Evolutionary conservation across 2,113 vertebrate genomes (phyloP), one percentile per base, ranked within the genome.

Genomic region (Chrysochloris asiatica): DNA sequence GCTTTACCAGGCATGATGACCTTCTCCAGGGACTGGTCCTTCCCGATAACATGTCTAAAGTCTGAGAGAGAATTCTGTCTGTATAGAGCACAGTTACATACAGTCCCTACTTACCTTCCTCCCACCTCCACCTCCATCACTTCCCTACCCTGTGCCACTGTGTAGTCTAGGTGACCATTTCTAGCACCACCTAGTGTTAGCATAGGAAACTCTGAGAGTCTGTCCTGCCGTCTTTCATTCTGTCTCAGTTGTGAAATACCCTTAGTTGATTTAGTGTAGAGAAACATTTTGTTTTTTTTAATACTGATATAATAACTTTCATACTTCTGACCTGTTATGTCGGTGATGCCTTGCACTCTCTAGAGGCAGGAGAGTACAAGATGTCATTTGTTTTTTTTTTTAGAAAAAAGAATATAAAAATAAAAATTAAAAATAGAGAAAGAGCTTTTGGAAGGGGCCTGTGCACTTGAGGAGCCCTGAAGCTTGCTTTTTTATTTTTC

Each of bases 41-140:
- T n/a, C n/a, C n/a, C n/a, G n/a, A n/a, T n/a, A n/a, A n/a, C n/a
- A n/a, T n/a, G n/a, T n/a, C n/a, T n/a, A n/a, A n/a, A n/a, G n/a
- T n/a, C n/a, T n/a, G n/a, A n/a, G n/a, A n/a, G n/a, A n/a, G n/a
- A n/a, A n/a, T n/a, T 11, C 28, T 16, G 5, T 11, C 8, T 0
- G 26, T 4, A 36, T 0, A 28, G 2, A 82, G 38, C 0, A 16
- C 28, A 54, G n/a, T 50, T 26, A 2, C 17, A 2, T 43, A 11
- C 56, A 7, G 12, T 5, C 17, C 4, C 4, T 3, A 4, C n/a
- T 17, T 2, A 17, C 6, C 8, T 21, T 21, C 4, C n/a, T 12
- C 8, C 30, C 4, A 4, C 8, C 12, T 19, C 30, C 1, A 19
- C 10, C n/a, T 30, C 4, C 2, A 2, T 2, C 19, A 21, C n/a